phyloP scores from a whole-genome alignment of 1,140 invertebrate genomes.

The Arion vulgaris region DNA sequence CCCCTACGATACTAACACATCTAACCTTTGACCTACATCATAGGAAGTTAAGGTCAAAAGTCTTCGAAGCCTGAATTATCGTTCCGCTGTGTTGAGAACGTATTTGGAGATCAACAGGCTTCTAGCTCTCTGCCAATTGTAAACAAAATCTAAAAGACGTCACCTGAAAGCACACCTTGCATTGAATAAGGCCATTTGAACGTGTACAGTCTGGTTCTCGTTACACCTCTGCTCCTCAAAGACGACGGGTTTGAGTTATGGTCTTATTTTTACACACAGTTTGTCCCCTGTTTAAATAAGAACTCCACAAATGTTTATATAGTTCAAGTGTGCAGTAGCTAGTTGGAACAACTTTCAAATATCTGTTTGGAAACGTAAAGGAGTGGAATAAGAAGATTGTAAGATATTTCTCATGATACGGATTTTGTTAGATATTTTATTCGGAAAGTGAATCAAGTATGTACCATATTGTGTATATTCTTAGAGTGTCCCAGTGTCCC shows the following conservation, averaged over 20 bases:
- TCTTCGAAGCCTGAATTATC: background rate
- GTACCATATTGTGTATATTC: too few species aligned
- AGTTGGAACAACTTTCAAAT: background rate
- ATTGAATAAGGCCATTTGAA: background rate
- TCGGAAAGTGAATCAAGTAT: too few species aligned
- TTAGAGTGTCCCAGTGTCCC: too few species aligned
- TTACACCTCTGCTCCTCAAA: background rate
- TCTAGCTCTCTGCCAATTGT: background rate
- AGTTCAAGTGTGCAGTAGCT: background rate
- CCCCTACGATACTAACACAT: too few species aligned
- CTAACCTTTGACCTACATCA: background rate
- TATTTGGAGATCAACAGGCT: background rate
- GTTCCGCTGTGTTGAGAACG: background rate
- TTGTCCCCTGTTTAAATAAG: background rate
- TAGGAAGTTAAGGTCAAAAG: background rate
- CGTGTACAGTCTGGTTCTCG: background rate
- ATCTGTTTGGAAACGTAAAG: too few species aligned
- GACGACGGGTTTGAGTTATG: background rate
- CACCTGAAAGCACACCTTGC: background rate
- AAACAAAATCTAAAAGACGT: background rate
- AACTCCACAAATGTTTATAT: background rate
- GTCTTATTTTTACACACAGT: background rate
- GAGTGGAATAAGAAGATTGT: too few species aligned
- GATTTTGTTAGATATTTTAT: too few species aligned
- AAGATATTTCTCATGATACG: too few species aligned